phyloP scores from a whole-genome alignment of 2,113 vertebrate species.

The Mohoua ochrocephala region DNA sequence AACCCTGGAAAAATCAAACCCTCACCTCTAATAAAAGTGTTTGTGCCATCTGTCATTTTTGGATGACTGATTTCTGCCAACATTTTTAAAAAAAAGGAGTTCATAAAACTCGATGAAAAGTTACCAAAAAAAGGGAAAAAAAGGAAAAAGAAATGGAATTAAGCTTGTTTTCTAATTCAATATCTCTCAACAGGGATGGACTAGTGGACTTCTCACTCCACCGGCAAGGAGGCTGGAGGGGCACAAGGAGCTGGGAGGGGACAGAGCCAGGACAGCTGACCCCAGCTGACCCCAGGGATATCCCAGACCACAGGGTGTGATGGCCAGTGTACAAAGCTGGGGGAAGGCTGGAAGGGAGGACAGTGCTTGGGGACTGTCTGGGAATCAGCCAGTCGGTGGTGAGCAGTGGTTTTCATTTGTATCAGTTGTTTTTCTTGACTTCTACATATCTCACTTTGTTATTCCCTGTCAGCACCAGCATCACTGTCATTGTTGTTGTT shows the following conservation, averaged over 20 bases:
- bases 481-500: rapidly evolving
- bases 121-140: background rate
- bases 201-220: too few relatives aligned
- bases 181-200: too few relatives aligned
- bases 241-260: background rate
- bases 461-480: background rate
- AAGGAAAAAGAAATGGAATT: rapidly evolving
- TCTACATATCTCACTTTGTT: background rate
- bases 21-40: background rate
- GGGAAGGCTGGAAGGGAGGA: too few relatives aligned
- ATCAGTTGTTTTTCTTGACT: background rate
- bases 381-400: too few relatives aligned
- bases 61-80: too few relatives aligned
- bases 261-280: background rate
- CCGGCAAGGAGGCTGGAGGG: rapidly evolving
- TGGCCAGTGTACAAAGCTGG: background rate
- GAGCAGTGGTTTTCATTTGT: background rate
- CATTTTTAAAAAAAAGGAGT: too few relatives aligned
- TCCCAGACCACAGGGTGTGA: rapidly evolving
- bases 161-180: background rate
- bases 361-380: too few relatives aligned
- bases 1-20: rapidly evolving
- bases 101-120: background rate
- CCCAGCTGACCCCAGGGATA: background rate
- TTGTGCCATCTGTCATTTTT: background rate